Evolutionary conservation across 2,113 vertebrate genomes (phyloP), one percentile per base, ranked within the genome.

Genomic region (Climacteris rufus): DNA sequence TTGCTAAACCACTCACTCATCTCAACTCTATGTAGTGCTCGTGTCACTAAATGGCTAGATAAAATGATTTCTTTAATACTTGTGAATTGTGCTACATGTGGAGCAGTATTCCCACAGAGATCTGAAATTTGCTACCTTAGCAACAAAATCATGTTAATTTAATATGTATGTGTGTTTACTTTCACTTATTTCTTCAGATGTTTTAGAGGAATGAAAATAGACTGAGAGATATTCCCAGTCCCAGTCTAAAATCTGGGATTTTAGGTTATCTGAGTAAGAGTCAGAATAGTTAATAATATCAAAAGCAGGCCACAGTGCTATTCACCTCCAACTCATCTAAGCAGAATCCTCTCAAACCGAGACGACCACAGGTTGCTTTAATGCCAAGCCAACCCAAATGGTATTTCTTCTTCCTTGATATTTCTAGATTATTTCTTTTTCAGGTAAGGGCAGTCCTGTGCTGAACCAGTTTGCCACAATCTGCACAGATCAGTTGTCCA

Each of bases 91-190:
- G 37, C 49, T 74, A 56, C 60, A 15, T 49, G n/a, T 80, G 52
- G 33, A 93, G 60, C 28, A 65, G 64, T 70, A 68, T 89, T 89
- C 44, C 76, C 35, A 70, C 44, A 92, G 54, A 90, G 83, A 92
- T 78, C 63, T 88, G 87, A 92, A 86, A 78, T 85, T 63, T 90
- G 92, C 94, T 94, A 63, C 85, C 92, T 80, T 94, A 78, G 94
- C 88, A 97, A 96, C 88, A 96, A 94, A 90, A 69, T 27, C 12
- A 53, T 61, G 53, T 81, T 79, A 78, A 94, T 84, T 89, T 95
- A 89, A 82, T 85, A 56, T 47, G 6, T 49, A 63, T 37, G 20
- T 63, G 35, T 69, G 64, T 91, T 94, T 93, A 74, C 44, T 59
- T 88, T 75, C 39, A 88, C 25, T 92, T 76, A 53, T 75, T 94